Evolutionary conservation across 2,888 invertebrate species (phyloP).

Genomic region (Mythimna ferrago): DNA sequence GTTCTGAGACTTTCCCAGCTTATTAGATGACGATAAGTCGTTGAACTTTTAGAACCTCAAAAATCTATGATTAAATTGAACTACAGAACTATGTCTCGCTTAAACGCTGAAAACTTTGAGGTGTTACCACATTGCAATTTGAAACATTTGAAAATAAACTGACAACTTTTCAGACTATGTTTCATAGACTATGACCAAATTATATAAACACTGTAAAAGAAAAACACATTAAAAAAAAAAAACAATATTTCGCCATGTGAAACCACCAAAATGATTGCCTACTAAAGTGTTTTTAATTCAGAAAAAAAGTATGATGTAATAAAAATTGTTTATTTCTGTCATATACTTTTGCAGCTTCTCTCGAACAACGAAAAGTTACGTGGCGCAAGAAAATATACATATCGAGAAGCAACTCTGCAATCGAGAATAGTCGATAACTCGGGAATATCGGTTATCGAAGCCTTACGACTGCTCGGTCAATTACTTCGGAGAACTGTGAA

Average conservation of each 20-base stretch:
- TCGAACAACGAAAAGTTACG: conserved; percentile 33
- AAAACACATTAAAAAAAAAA: neutral
- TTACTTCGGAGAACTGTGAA: conserved; percentile 36
- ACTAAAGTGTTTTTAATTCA: neutral
- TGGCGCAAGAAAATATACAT: conserved; percentile 8
- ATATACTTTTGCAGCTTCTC: conserved; percentile 21
- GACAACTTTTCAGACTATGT: neutral
- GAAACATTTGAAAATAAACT: neutral
- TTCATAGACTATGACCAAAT: neutral
- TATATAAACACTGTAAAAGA: neutral
- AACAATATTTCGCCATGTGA: conserved; percentile 14
- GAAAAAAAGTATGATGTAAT: conserved; percentile 12
- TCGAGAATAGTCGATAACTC: conserved; percentile 23
- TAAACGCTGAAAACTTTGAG: conserved; percentile 3
- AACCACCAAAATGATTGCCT: neutral
- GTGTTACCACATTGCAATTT: neutral
- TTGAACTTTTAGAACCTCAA: conserved; percentile 24
- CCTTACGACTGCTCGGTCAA: conserved; percentile 34
- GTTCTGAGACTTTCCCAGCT: neutral
- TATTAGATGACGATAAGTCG: neutral
- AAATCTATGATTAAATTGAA: conserved; percentile 14
- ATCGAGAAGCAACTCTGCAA: conserved; percentile 18
- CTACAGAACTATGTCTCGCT: conserved; percentile 3
- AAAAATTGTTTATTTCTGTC: conserved; percentile 15
- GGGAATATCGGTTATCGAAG: conserved; percentile 34